Conservation (phyloP, 2,113 vertebrate genomes). For the Eonycteris spelaea region DNA sequence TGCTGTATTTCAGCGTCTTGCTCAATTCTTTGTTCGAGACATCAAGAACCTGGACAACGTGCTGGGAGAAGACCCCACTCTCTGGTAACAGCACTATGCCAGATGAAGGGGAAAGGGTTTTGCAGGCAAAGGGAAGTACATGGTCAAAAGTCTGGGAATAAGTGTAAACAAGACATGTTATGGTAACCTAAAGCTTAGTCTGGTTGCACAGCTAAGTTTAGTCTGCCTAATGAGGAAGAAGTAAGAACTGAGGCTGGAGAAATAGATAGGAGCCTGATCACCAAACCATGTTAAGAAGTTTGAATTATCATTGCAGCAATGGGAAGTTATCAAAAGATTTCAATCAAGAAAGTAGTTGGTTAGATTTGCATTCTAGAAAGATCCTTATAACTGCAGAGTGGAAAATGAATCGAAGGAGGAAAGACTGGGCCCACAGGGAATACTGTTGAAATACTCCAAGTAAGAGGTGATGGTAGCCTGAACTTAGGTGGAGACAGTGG, state of each 20-base stretch:
- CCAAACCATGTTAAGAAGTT: background rate
- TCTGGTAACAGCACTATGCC: background rate
- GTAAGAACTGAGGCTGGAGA: background rate
- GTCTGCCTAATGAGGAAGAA: background rate
- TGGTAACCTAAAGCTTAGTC: background rate
- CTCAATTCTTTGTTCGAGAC: too few species aligned
- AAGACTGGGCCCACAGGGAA: background rate
- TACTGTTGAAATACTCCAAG: background rate
- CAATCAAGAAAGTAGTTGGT: background rate
- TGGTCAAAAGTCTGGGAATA: background rate
- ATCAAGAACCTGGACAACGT: too few species aligned
- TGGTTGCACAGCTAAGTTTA: background rate
- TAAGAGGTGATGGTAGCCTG: background rate
- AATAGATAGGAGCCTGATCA: background rate
- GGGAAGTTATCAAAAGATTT: background rate
- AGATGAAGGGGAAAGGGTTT: background rate
- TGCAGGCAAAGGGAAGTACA: background rate
- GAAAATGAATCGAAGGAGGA: background rate
- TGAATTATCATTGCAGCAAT: background rate
- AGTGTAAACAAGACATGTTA: background rate
- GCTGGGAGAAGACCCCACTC: too few species aligned
- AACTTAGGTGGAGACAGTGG: background rate
- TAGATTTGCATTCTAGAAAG: conserved; percentile 2
- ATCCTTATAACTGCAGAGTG: background rate
- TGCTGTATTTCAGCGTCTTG: too few species aligned